Base-by-base conservation (phyloP, 2,888 invertebrate genomes). In the Tinea pellionella region DNA sequence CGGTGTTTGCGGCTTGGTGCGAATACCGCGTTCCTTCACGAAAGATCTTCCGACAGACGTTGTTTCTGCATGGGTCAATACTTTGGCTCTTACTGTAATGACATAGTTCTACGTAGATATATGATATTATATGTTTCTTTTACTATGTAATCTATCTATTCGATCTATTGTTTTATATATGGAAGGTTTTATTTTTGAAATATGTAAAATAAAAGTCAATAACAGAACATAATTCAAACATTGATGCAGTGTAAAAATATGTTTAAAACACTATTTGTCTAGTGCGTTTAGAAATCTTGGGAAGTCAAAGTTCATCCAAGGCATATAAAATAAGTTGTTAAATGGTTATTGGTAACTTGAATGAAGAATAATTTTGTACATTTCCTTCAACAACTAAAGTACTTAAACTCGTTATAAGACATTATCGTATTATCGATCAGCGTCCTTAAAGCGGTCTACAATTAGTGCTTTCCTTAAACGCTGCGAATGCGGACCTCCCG, bases 351-450 rank as follows among this genome's bases (percentile, higher is more conserved):
- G 24, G 24, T 24, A 24, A 24, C 9, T 37, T 37, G 37, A 37
- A 12, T 37, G 37, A 37, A 37, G 9, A 37, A 37, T 2, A 2
- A 37, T 37, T 12, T 37, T 2, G 37, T 9, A 37, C 9, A 9
- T 37, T 37, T 37, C 37, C 9, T 37, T 9, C 9, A 47, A 8
- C 19, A 18, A 19, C n/a, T 29, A 55, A 55, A 19, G n/a, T 55
- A 55, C 24, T 8, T 69, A 1, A 2, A 37, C 37, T 70, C 71
- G 72, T 70, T 73, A 73, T 70, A 71, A 69, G 72, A 75, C 75
- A 80, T 80, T 83, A 82, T 80, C 82, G 71, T 74, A 74, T 78
- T 80, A 80, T 83, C 79, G 80, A 84, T 80, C 78, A 77, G 76
- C 69, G 75, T 79, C 59, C 59, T 62, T 61, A 61, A 56, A 60